Base-by-base conservation (phyloP, 2,888 invertebrate genomes). In the Troides helena region DNA sequence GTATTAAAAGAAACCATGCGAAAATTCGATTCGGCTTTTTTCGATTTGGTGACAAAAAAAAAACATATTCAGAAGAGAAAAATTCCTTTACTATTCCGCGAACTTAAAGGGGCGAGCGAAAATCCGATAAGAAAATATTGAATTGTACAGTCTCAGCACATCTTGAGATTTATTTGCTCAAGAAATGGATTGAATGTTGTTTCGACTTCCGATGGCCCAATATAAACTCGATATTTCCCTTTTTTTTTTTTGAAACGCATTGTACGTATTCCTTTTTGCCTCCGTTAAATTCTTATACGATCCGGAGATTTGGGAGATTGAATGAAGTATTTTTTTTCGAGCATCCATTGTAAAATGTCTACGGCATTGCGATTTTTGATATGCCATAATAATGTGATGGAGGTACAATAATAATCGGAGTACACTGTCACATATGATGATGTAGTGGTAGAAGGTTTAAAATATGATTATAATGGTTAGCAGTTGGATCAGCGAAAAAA, bases 171-270 rank as follows among this genome's bases (percentile, higher is more conserved):
- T 69, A 69, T 69, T 69, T 65, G 64, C 68, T 53, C 56, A 56
- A 61, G 64, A 69, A 69, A 69, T 69, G 64, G 68, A 64, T 65
- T 69, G 68, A 69, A 69, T 65, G 53, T 65, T 69, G 68, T 69
- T 69, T 65, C 68, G 64, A 39, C 56, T n/a, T 60, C 64, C 60
- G 64, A 69, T 61, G 53, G 60, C n/a, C 56, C 68, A 43, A 61
- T 65, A 23, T 65, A 46, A 50, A 68, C 63, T 57, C n/a, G 68
- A 56, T 59, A 68, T 56, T 56, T 56, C 56, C 68, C 64, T 59
- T 62, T 62, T 53, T 67, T 30, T 59, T 67, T 39, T 21, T 39
- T 53, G 53, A 53, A 12, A 62, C 43, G 63, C 58, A 21, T 36
- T 36, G 60, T 61, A 61, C 46, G 14, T 59, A 65, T 65, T 64